Evolutionary conservation across 2,113 vertebrate genomes (phyloP).

Genomic region (Anarrhichthys ocellatus): DNA sequence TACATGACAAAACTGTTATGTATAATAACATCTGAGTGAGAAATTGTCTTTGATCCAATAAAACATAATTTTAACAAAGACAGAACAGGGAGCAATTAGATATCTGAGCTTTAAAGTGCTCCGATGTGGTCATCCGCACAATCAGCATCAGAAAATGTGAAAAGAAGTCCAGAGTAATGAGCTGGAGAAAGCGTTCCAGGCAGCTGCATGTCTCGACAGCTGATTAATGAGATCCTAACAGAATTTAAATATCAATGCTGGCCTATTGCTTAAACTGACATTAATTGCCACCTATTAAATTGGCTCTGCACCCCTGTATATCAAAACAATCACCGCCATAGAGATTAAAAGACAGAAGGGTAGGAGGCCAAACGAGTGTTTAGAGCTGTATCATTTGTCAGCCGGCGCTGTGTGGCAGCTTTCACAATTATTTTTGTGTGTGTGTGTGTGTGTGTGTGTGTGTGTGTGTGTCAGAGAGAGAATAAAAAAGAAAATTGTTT

Average conservation of each 20-base stretch:
- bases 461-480: constrained; percentile 1
- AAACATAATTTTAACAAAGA: constrained; percentile 8
- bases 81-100: not conserved
- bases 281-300: constrained; percentile 77
- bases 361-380: constrained; percentile 46
- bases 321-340: constrained; percentile 66
- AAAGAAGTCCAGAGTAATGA: constrained; percentile 59
- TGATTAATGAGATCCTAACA: constrained; percentile 71
- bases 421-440: constrained; percentile 38
- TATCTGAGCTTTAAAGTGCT: constrained; percentile 7
- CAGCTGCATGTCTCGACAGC: constrained; percentile 38
- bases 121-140: constrained; percentile 23
- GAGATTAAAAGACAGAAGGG: constrained; percentile 56
- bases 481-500: not conserved
- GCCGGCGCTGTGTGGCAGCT: constrained; percentile 34
- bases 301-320: constrained; percentile 58
- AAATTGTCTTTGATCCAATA: constrained; percentile 5
- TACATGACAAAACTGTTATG: not conserved
- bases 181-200: constrained; percentile 39
- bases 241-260: constrained; percentile 76
- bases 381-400: constrained; percentile 60
- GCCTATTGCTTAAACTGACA: constrained; percentile 69
- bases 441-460: constrained; percentile 7
- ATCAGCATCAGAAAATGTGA: constrained; percentile 17
- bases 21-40: not conserved